A percentile compares a stretch with the other conserved stretches of the same genome.
Evolutionary conservation across 2,113 vertebrate genomes (phyloP).

Genomic region (Lepidothrix coronata): DNA sequence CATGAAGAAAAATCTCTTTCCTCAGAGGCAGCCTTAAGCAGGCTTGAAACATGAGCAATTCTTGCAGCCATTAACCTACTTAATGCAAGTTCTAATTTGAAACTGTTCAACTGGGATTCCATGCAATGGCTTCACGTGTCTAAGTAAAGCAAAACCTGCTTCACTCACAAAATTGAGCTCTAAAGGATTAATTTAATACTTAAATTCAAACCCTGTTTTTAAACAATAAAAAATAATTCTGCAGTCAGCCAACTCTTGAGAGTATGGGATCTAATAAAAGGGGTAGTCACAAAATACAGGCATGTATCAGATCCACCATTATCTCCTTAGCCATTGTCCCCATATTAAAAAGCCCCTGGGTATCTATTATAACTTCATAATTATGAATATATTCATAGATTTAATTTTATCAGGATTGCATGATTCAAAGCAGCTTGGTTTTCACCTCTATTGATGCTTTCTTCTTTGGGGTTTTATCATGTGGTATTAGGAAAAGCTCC

Average conservation of each 20-base stretch:
- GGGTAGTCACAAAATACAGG: neutral
- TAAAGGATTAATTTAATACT: neutral
- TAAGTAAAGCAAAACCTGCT: neutral
- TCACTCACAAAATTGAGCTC: neutral
- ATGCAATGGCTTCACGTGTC: neutral
- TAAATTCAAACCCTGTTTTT: neutral
- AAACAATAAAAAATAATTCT: neutral
- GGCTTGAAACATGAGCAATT: neutral
- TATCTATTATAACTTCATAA: neutral
- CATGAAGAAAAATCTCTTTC: neutral
- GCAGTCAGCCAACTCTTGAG: neutral
- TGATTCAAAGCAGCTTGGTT: neutral
- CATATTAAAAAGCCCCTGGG: neutral
- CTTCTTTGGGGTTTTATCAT: neutral
- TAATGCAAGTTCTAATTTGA: constrained; percentile 34
- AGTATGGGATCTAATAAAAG: neutral
- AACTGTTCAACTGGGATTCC: constrained; percentile 31
- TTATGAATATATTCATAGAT: neutral
- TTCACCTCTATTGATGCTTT: neutral
- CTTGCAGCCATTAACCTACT: constrained; percentile 44
- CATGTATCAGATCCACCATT: neutral
- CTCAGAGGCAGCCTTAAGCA: neutral
- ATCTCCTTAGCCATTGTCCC: neutral
- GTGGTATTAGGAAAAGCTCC: neutral
- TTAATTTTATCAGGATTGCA: neutral